Percentiles rank a stretch among this genome's conserved stretches.
Evolutionary conservation across 2,888 invertebrate species (phyloP).

Genomic region (Drosophila imparisetae): DNA sequence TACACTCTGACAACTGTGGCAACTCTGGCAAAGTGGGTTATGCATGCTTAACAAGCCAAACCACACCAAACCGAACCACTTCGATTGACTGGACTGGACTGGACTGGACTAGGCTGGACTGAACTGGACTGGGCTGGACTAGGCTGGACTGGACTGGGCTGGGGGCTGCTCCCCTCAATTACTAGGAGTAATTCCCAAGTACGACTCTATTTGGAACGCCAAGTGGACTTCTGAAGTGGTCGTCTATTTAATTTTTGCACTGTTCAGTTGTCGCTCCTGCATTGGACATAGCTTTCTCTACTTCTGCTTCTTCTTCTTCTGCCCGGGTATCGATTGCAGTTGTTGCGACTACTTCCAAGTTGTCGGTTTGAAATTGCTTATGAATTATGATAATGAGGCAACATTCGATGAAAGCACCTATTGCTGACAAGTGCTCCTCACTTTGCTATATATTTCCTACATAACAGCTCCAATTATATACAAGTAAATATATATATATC

Average conservation of each 20-base stretch:
- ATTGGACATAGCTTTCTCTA: background rate
- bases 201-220: background rate
- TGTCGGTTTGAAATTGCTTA: constrained; percentile 2
- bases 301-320: background rate
- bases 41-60: background rate
- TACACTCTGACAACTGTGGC: constrained; percentile 44
- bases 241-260: constrained; percentile 30
- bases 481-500: background rate
- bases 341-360: background rate
- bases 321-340: constrained; percentile 5
- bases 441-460: background rate
- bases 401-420: background rate
- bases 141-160: background rate
- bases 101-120: background rate
- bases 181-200: background rate
- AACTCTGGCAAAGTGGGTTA: constrained; percentile 28
- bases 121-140: background rate
- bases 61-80: constrained; percentile 5
- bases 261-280: constrained; percentile 15
- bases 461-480: too few relatives aligned
- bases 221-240: constrained; percentile 16
- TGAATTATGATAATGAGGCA: constrained; percentile 16
- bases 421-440: background rate
- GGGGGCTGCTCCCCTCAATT: background rate
- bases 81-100: background rate